Evolutionary conservation across 2,113 vertebrate genomes (phyloP).

Genomic region (Delphinapterus leucas): DNA sequence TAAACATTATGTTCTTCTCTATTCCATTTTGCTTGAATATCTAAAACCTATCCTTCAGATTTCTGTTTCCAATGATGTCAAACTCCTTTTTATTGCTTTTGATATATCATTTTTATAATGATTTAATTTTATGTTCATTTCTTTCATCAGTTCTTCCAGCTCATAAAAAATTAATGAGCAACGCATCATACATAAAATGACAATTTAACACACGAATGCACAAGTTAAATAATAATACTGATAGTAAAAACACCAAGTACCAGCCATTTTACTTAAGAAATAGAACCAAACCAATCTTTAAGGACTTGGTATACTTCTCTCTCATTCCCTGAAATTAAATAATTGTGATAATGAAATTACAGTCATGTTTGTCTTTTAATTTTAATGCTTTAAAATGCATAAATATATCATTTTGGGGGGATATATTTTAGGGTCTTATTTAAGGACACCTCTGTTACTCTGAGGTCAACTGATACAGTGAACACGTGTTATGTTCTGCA

Average conservation of each 20-base stretch:
- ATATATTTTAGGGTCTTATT: background rate
- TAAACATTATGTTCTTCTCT: background rate
- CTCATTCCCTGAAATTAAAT: background rate
- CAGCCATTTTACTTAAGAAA: background rate
- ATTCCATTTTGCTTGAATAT: background rate
- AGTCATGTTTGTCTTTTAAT: background rate
- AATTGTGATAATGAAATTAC: background rate
- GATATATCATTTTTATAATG: background rate
- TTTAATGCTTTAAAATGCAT: background rate
- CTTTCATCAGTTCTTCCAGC: background rate
- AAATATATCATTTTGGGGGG: background rate
- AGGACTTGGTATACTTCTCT: background rate
- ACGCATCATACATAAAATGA: background rate
- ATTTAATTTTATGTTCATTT: background rate
- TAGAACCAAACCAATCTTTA: background rate
- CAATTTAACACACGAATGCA: background rate
- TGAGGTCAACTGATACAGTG: background rate
- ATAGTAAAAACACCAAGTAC: background rate
- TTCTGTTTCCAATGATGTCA: background rate
- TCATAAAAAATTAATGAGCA: background rate
- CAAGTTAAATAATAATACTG: background rate
- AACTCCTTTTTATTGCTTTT: background rate
- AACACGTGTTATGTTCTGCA: background rate
- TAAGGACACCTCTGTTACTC: background rate
- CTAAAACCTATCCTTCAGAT: background rate